phyloP scores from a whole-genome alignment of 64 coral and sea anemone species.

The Montipora sp. region DNA sequence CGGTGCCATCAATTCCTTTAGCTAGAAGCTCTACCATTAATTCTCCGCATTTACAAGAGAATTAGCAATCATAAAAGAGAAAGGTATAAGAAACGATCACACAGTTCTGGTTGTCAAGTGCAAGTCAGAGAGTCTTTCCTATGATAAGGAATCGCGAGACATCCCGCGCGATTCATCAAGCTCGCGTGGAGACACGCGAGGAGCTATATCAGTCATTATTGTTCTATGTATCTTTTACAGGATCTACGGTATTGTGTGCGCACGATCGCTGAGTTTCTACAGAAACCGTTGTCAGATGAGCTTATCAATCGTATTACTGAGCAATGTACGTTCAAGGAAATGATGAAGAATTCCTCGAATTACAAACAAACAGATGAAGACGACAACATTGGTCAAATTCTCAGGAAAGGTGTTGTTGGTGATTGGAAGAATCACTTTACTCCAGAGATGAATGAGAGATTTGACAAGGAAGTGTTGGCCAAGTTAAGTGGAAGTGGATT shows the following conservation, averaged over 20 bases:
- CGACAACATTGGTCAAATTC: background rate
- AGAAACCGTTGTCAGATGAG: background rate
- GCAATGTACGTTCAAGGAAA: background rate
- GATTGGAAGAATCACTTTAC: constrained; percentile 60
- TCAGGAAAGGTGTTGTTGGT: constrained; percentile 37
- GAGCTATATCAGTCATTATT: no score
- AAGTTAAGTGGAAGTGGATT: background rate
- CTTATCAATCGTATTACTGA: background rate
- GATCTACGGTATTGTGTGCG: background rate
- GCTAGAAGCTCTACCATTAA: no score
- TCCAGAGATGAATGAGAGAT: constrained; percentile 18
- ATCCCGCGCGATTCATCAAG: no score
- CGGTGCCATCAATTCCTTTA: no score
- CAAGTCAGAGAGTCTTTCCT: no score
- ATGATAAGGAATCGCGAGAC: no score
- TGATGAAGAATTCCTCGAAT: background rate
- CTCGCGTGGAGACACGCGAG: no score
- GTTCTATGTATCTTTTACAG: background rate
- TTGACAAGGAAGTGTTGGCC: background rate
- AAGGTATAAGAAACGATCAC: no score
- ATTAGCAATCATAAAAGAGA: no score
- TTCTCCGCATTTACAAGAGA: no score
- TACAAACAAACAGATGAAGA: background rate
- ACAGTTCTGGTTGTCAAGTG: no score
- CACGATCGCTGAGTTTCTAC: background rate